These are phyloP conservation scores for Sarcophaga variegata DNA, from an alignment of 2,888 invertebrate species.

Conservation along the genomic window DNA sequence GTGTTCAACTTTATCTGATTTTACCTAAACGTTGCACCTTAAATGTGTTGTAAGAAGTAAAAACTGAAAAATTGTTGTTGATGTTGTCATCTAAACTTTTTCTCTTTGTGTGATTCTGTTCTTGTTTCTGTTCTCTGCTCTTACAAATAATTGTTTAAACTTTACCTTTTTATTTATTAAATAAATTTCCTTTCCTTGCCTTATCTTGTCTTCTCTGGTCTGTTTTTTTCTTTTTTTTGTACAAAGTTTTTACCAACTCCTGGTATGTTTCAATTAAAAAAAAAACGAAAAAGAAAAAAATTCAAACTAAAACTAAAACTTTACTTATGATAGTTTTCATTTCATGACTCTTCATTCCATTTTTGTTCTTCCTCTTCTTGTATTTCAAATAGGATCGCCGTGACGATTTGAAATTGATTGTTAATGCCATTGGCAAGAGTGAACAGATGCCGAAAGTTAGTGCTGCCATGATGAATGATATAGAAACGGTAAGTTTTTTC, in stretches of 20 bases:
- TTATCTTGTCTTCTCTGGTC: too few species aligned
- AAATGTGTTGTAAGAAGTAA: neutral
- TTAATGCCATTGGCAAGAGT: constrained; percentile 80
- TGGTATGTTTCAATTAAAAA: neutral
- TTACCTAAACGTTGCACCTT: neutral
- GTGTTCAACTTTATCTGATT: neutral
- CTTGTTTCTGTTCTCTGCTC: neutral
- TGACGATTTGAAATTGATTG: constrained; percentile 80
- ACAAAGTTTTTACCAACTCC: neutral
- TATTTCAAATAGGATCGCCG: constrained; percentile 78
- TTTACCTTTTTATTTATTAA: neutral
- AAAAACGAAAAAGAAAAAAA: too few species aligned
- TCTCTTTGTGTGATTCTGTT: neutral
- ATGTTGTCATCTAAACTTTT: constrained; percentile 10
- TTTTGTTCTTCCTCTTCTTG: constrained; percentile 70
- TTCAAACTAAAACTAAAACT: neutral
- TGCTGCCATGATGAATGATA: constrained; percentile 79
- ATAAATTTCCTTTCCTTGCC: too few species aligned
- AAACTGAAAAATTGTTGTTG: constrained; percentile 1
- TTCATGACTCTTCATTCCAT: neutral
- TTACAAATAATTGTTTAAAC: constrained; percentile 15
- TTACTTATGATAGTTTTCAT: neutral
- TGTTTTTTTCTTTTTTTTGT: too few species aligned
- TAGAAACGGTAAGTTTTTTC: constrained; percentile 77
- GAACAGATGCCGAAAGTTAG: constrained; percentile 79